Evolutionary conservation across 2,888 invertebrate species (phyloP).

Genomic region (Leptinotarsa rubiginosa): DNA sequence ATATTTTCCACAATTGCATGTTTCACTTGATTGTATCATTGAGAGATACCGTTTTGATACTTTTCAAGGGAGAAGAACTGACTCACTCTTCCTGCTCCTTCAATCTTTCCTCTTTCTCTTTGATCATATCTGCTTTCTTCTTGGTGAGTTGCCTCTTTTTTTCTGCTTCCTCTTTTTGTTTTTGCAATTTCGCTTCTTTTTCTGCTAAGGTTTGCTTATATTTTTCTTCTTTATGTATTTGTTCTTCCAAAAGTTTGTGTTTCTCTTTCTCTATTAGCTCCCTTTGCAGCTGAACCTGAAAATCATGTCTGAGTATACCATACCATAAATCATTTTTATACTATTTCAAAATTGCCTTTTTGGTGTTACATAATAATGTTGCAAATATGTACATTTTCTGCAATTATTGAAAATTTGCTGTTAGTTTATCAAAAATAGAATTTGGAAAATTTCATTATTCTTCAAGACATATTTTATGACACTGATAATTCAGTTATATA

Average conservation of each 20-base stretch:
- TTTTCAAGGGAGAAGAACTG: neutral
- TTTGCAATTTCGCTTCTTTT: conserved; percentile 65
- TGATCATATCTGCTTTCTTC: conserved; percentile 67
- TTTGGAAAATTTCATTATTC: too few species aligned
- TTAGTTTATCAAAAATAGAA: too few species aligned
- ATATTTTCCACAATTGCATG: neutral
- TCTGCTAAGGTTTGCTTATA: conserved; percentile 54
- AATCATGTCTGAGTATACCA: neutral
- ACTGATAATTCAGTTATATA: too few species aligned
- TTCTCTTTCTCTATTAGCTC: conserved; percentile 64
- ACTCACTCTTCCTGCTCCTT: conserved; percentile 13
- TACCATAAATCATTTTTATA: too few species aligned
- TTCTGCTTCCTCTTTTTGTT: conserved; percentile 65
- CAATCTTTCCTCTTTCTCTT: conserved; percentile 59
- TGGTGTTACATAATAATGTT: too few species aligned
- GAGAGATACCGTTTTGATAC: neutral
- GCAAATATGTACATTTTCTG: too few species aligned
- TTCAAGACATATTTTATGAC: too few species aligned
- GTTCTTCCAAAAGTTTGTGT: conserved; percentile 58
- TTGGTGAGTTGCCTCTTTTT: conserved; percentile 66
- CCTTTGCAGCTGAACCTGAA: conserved; percentile 63
- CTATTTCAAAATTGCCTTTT: too few species aligned
- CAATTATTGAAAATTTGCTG: too few species aligned
- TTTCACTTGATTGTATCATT: neutral
- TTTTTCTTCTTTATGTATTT: conserved; percentile 66